Evolutionary conservation across 2,797 vertebrate genomes (phyloP), one percentile per base, ranked within the genome.

Genomic region (Microcaecilia unicolor): DNA sequence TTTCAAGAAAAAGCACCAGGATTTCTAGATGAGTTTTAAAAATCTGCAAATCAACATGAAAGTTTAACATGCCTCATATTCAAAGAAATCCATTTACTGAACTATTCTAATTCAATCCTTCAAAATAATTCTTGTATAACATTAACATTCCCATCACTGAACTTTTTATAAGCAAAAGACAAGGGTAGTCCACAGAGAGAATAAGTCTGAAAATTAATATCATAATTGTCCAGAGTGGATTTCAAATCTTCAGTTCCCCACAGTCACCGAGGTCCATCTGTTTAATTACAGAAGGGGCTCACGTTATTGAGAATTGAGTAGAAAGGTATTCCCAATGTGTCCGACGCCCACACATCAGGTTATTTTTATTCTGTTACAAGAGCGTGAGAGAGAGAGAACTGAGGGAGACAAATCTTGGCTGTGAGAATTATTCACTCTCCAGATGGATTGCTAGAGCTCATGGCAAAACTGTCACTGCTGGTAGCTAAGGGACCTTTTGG

Each of bases 141-240:
- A 74, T 72, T 75, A 67, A 76, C 65, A 57, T 55, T 67, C 71
- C 62, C 50, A 8, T 73, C 59, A 58, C 61, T 51, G 15, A 38
- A 41, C 41, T 1, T 2, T 53, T 67, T 55, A 8, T 35, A 52
- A 35, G 58, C 47, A 70, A 72, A 67, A 60, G 60, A 55, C 1
- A n/a, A 31, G 22, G 23, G 37, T 64, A 61, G 63, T 76, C 72
- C 63, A 3, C 50, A 52, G 75, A 80, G 78, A 72, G 61, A 70
- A 55, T 57, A 61, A 73, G 68, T 63, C 58, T 42, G 42, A 53
- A 67, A 80, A 76, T 72, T 69, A 80, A 64, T 78, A 56, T 37
- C 64, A 63, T 28, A 41, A 64, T 72, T 40, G 67, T 56, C 62
- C 61, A 59, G 68, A 58, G 80, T 72, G 78, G 71, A 76, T 75